Percentiles rank a stretch among this genome's conserved stretches.
Conservation (phyloP, 2,797 vertebrate species). For the Petrocephalus schoutedeni region DNA sequence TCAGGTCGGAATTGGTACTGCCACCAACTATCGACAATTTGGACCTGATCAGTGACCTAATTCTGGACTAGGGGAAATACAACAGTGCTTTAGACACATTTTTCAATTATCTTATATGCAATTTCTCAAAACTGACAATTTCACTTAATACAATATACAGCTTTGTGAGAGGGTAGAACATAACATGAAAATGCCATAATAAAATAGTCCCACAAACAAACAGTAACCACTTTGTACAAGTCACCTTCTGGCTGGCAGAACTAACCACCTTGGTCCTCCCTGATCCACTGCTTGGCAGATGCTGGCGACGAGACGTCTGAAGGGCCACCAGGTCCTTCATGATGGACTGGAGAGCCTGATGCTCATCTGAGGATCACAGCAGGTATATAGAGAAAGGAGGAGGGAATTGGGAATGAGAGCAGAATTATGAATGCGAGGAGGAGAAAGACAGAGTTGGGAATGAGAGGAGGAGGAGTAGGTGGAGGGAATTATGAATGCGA, state of each 20-base stretch:
- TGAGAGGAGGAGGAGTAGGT: background rate
- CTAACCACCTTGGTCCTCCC: constrained; percentile 74
- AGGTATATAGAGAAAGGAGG: constrained; percentile 30
- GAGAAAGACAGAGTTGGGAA: background rate
- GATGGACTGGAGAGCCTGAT: constrained; percentile 95
- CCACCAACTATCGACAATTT: background rate
- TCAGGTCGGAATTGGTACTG: background rate
- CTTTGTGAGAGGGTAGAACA: background rate
- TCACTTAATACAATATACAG: background rate
- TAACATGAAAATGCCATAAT: background rate
- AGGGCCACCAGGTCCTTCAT: constrained; percentile 98
- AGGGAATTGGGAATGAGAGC: background rate
- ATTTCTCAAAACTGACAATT: background rate
- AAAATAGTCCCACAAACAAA: background rate
- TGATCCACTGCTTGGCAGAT: constrained; percentile 70
- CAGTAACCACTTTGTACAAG: background rate
- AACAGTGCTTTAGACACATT: background rate
- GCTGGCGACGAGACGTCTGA: constrained; percentile 84
- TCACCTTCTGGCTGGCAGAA: constrained; percentile 80
- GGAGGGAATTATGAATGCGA: background rate
- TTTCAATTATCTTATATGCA: background rate
- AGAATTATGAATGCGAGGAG: background rate
- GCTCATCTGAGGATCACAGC: constrained; percentile 72
- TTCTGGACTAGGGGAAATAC: background rate
- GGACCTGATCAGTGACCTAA: background rate